Evolutionary conservation across 2,113 vertebrate species (phyloP), one percentile per base, ranked within the genome.

Genomic region (Camarhynchus parvulus): DNA sequence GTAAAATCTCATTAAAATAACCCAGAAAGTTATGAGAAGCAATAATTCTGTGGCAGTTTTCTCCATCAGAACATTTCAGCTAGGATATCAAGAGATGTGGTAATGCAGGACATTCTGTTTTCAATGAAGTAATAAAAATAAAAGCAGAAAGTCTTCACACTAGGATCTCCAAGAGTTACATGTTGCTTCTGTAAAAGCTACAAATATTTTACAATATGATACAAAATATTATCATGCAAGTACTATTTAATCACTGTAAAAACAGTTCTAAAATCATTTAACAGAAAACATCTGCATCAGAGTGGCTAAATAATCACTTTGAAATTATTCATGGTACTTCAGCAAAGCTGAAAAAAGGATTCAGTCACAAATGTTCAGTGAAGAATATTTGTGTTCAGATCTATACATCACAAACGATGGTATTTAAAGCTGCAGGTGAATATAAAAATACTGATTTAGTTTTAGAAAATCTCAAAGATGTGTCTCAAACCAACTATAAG

Each of bases 341-440:
- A 56, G 49, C 22, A 73, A 19, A 62, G 37, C 18, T 61, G 62
- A 72, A 78, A 41, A 87, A 81, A 78, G 28, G 39, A 35, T 30
- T 76, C 55, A 9, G 64, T 31, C 35, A 64, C 28, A 31, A 63
- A 44, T 1, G 5, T 49, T 37, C 76, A 52, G 33, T 27, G 50
- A 82, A 64, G 13, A 80, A 19, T 23, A 91, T 15, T 22, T 37
- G 10, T 87, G 18, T 61, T 73, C 74, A 64, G 28, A 64, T n/a
- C 31, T 37, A 42, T 31, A 35, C 7, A 59, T 19, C 49, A 28
- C 0, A 0, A 74, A 41, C 22, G 16, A 22, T 2, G 9, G 5
- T 27, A 58, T 39, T 75, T 59, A 22, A 63, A 63, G 35, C 6
- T 81, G 20, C 22, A 50, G 23, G 35, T 35, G 35, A 83, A 63